phyloP scores from a whole-genome alignment of 2,797 vertebrate genomes.

The Acrocephalus scirpaceus region DNA sequence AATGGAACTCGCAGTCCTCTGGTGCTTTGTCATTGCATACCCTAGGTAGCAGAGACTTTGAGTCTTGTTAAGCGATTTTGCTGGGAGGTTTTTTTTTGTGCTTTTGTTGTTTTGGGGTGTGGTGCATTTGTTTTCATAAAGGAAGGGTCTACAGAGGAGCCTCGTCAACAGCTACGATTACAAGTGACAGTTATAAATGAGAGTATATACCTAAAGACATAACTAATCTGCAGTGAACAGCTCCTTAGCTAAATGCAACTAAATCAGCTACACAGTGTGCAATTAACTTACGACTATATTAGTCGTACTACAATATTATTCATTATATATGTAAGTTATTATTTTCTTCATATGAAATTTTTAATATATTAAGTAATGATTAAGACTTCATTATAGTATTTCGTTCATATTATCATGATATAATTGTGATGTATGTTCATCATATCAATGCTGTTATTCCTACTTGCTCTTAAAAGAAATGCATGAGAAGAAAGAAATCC shows the following conservation, averaged over 20 bases:
- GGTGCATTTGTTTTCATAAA: not conserved
- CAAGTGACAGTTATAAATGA: conserved; percentile 61
- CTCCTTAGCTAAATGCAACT: conserved; percentile 75
- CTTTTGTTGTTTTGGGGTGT: not conserved
- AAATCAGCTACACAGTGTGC: conserved; percentile 71
- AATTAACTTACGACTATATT: conserved; percentile 75
- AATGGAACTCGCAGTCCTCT: not conserved
- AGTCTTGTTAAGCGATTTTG: not conserved
- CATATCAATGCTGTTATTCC: conserved; percentile 41
- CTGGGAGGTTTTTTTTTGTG: not conserved
- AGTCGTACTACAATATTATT: conserved; percentile 69
- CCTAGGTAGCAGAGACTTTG: conserved; percentile 15
- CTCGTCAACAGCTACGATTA: not conserved
- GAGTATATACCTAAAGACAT: conserved; percentile 59
- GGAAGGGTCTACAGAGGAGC: not conserved
- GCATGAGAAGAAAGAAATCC: not conserved
- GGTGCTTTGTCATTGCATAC: conserved; percentile 41
- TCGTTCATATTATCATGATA: conserved; percentile 60
- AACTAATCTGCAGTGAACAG: conserved; percentile 67
- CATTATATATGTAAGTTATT: conserved; percentile 69
- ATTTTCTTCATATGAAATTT: conserved; percentile 69
- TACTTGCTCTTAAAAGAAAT: conserved; percentile 37
- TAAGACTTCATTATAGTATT: conserved; percentile 65
- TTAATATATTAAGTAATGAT: conserved; percentile 72
- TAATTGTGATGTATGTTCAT: conserved; percentile 69